Evolutionary conservation across 2,113 vertebrate species (phyloP), one percentile per base, ranked within the genome.

Genomic region (Hirundichthys speculiger): DNA sequence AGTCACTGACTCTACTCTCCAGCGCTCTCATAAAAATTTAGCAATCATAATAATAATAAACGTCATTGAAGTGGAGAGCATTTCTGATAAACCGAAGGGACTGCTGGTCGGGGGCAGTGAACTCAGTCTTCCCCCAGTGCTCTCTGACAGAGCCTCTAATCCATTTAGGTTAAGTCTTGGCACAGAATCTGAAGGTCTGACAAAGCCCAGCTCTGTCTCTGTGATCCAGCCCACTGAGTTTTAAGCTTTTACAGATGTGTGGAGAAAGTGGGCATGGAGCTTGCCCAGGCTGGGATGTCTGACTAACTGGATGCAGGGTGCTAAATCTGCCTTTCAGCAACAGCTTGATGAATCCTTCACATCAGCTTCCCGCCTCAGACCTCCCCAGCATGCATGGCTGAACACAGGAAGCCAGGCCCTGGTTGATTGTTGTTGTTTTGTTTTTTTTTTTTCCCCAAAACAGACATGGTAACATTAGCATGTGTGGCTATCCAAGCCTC

Each of bases 171-270:
- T 45, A 64, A 53, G 80, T 69, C 69, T 73, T 87, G 82, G 86
- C 85, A 86, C 73, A 60, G 67, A 79, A 64, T 77, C 71, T 79
- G 64, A 75, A n/a, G 60, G 61, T 19, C 81, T 73, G 80, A 93
- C 91, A 93, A 91, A 90, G 90, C 82, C 74, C 65, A 71, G 67
- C 79, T 86, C 90, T 92, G 90, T 92, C 84, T 77, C 42, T 76
- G 64, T 27, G 73, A 85, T 88, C 59, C 76, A 58, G 71, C 73
- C 85, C 83, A 71, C 64, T 75, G 81, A 74, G 80, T 77, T 64
- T 81, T 88, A 88, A 89, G 86, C 84, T 85, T 71, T 90, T 76
- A 75, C 87, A 90, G 89, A 91, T 90, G 91, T 88, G 80, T 49
- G 55, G 60, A 64, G 74, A 79, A 60, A 80, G 70, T 73, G 77